Conservation (phyloP, 2,888 invertebrate species). For the Cylloceria caligata region DNA sequence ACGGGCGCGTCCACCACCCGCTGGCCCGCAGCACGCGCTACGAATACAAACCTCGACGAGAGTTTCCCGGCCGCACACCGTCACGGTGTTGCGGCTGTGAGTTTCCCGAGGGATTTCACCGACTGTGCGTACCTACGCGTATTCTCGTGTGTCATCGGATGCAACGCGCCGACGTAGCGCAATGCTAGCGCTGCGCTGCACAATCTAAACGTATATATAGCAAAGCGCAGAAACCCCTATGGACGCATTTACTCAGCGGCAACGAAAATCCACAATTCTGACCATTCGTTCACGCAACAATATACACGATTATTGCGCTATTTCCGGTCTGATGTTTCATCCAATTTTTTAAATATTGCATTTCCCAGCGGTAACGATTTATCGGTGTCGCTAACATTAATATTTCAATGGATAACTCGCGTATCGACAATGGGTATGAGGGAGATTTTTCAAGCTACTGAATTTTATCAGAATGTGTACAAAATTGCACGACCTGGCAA, state of each 20-base stretch:
- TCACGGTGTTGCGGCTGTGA: constrained; percentile 40
- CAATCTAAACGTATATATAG: neutral
- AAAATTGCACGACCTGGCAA: too few relatives aligned
- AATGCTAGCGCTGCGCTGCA: constrained; percentile 2
- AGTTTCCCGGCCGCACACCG: constrained; percentile 44
- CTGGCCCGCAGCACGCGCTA: constrained; percentile 58
- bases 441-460: neutral
- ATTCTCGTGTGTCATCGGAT: constrained; percentile 32
- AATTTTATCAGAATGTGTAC: too few relatives aligned
- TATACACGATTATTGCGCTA: constrained; percentile 47
- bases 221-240: constrained; percentile 35
- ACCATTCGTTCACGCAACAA: constrained; percentile 22
- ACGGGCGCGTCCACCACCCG: neutral
- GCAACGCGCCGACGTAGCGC: constrained; percentile 24
- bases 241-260: constrained; percentile 47
- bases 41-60: constrained; percentile 63
- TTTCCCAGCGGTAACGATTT: constrained; percentile 4
- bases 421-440: neutral
- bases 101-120: constrained; percentile 58
- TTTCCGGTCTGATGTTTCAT: constrained; percentile 51
- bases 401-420: neutral
- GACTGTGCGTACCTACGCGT: constrained; percentile 20
- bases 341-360: neutral
- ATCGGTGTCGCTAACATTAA: neutral
- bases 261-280: constrained; percentile 41